Percentiles rank a stretch among this genome's conserved stretches.
These are phyloP conservation scores for Panthera leo DNA, from an alignment of 2,113 vertebrate genomes.

Conservation along the genomic window DNA sequence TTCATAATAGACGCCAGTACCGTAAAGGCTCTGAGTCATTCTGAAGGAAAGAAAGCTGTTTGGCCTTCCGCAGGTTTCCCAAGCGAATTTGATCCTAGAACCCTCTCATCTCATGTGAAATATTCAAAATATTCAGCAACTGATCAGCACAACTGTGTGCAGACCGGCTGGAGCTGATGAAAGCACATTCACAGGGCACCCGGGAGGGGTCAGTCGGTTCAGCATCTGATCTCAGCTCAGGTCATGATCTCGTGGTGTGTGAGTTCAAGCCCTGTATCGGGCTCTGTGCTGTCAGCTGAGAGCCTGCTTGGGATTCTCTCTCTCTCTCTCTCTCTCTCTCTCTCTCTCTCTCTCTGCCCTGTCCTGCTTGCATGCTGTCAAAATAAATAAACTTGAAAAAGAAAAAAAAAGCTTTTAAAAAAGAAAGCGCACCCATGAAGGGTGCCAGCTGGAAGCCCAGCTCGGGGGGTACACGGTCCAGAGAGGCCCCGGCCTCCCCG, in stretches of 20 bases:
- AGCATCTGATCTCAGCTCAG: too few relatives aligned
- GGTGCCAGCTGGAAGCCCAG: not conserved
- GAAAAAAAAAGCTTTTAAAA: too few relatives aligned
- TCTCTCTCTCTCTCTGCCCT: too few relatives aligned
- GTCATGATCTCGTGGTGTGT: too few relatives aligned
- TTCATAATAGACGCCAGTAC: not conserved
- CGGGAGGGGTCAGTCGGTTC: too few relatives aligned
- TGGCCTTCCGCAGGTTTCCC: not conserved
- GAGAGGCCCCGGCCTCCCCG: rapidly evolving
- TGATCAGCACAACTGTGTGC: not conserved
- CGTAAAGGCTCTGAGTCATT: not conserved
- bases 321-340: too few relatives aligned
- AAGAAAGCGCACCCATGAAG: rapidly evolving
- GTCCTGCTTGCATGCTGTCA: too few relatives aligned
- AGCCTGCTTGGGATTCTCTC: too few relatives aligned
- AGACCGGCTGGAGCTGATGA: rapidly evolving
- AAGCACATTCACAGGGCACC: too few relatives aligned
- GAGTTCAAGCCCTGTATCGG: too few relatives aligned
- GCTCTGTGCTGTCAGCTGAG: too few relatives aligned
- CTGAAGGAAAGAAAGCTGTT: not conserved
- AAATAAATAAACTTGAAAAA: too few relatives aligned
- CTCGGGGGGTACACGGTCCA: rapidly evolving
- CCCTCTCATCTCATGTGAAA: not conserved
- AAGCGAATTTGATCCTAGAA: not conserved
- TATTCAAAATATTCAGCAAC: not conserved